These are phyloP conservation scores for Cyclophora albipunctata DNA, from an alignment of 2,888 invertebrate genomes.

Conservation along the genomic window DNA sequence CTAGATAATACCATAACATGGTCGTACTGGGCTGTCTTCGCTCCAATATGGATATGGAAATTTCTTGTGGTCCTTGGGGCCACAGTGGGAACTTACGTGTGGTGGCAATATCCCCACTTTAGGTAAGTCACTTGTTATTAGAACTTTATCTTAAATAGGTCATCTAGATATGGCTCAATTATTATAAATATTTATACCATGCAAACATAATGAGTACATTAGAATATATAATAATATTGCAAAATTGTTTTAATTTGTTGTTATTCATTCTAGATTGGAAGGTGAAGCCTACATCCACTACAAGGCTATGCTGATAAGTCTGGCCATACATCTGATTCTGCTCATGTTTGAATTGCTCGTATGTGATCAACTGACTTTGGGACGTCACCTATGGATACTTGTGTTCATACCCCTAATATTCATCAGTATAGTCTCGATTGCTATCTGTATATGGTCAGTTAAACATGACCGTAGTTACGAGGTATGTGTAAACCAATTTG, in stretches of 20 bases:
- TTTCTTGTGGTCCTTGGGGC: slow-evolving; percentile 92
- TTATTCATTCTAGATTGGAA: slow-evolving; percentile 83
- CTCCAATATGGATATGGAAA: slow-evolving; percentile 99
- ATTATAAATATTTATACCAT: background rate
- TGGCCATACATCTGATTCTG: slow-evolving; percentile 94
- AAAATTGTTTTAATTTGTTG: background rate
- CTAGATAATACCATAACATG: slow-evolving; percentile 92
- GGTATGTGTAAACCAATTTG: slow-evolving; percentile 60
- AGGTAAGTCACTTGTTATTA: slow-evolving; percentile 71
- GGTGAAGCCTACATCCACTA: slow-evolving; percentile 98
- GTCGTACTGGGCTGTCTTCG: slow-evolving; percentile 97
- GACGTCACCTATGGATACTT: slow-evolving; percentile 90
- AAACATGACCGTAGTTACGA: slow-evolving; percentile 98
- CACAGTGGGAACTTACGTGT: slow-evolving; percentile 92
- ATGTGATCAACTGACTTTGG: slow-evolving; percentile 94
- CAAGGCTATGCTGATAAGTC: slow-evolving; percentile 97
- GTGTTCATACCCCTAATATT: slow-evolving; percentile 97
- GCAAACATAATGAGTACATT: background rate
- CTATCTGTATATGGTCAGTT: slow-evolving; percentile 98
- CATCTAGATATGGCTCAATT: slow-evolving; percentile 1
- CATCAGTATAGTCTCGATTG: slow-evolving; percentile 96
- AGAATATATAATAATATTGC: background rate
- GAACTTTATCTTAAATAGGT: background rate
- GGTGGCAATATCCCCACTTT: slow-evolving; percentile 97
- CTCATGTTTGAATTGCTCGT: slow-evolving; percentile 97